Evolutionary conservation across 2,113 vertebrate species (phyloP), one percentile per base, ranked within the genome.

Genomic region (Ammodytes dubius): DNA sequence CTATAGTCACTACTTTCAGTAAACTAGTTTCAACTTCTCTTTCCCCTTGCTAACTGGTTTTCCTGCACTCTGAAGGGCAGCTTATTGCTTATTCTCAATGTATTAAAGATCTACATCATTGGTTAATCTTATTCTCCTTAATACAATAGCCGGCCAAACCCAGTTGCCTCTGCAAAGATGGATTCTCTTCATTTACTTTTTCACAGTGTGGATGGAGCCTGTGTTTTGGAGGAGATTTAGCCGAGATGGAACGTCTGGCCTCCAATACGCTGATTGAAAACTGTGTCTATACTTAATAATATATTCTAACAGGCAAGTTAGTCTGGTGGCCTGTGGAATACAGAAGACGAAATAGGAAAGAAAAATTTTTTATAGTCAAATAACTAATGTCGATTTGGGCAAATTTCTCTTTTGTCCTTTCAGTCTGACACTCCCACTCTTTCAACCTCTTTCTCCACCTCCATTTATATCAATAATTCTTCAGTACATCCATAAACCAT

Each of bases 381-480:
- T 83, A 40, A 35, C 50, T 70, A 60, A 76, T 39, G 47, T 45
- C 66, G 81, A 85, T 50, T 27, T 27, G 27, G 27, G 27, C 27
- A 6, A 58, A 65, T 27, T 27, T 27, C 60, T 82, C 12, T 57
- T 58, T 64, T 5, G 37, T 64, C 50, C 63, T 76, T 77, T 81
- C 0, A 15, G 56, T 40, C 74, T 39, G 49, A 68, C 43, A 13
- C 78, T 76, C 45, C 66, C 52, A 9, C 58, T 70, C 63, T 63
- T 37, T 77, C 63, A 43, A 49, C 61, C 37, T 59, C 64, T 68
- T 27, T 73, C 52, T 60, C 54, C 12, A 8, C 56, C 19, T 47
- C 47, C 49, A 64, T 77, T 86, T 74, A 47, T 52, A 75, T 70
- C 27, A 14, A 68, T 60, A 82, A 83, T 83, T 81, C 65, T 64